phyloP scores from a whole-genome alignment of 2,113 vertebrate genomes.

The Bungarus multicinctus region DNA sequence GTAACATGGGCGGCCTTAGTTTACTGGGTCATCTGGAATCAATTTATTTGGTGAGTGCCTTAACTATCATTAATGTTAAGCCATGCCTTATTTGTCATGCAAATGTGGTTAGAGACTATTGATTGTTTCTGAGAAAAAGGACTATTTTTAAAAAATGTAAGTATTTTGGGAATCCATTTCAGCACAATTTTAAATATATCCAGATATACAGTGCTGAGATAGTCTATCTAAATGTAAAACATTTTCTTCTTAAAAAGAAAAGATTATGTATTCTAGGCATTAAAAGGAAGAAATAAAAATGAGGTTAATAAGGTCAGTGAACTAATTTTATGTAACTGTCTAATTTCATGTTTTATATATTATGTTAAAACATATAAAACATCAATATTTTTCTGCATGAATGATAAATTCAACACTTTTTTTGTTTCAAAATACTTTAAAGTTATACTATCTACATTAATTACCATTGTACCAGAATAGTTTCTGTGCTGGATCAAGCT shows the following conservation, averaged over 20 bases:
- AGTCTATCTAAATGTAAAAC: neutral
- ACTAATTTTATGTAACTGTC: neutral
- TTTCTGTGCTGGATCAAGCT: neutral
- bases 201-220: neutral
- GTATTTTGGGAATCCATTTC: neutral
- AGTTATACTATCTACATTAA: neutral
- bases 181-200: neutral
- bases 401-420: neutral
- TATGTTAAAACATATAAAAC: neutral
- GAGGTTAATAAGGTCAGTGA: neutral
- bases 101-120: neutral
- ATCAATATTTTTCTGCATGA: neutral
- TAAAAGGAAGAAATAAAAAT: neutral
- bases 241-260: neutral
- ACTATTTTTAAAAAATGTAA: neutral
- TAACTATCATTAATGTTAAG: neutral
- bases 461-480: neutral
- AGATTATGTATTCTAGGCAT: neutral
- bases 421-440: neutral
- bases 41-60: neutral
- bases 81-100: neutral
- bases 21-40: neutral
- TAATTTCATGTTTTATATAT: neutral
- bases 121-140: neutral
- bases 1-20: neutral